These are phyloP conservation scores for Blera fallax DNA, from an alignment of 2,888 invertebrate species.

Conservation along the genomic window DNA sequence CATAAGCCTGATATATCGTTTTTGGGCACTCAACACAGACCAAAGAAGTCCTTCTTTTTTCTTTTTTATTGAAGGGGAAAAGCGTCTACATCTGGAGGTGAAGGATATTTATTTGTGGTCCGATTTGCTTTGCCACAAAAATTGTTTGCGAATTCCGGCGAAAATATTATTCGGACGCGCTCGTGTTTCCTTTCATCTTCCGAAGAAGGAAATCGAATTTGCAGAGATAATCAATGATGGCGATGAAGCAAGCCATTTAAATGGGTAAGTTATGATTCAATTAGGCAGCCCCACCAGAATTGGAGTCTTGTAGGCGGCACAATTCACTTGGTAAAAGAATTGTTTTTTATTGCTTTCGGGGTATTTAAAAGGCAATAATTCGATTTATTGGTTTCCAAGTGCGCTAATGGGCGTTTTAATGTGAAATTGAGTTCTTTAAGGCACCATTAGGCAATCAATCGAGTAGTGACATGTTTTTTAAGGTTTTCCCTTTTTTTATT, in stretches of 20 bases:
- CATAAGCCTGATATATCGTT: constrained; percentile 59
- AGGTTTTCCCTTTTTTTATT: constrained; percentile 5
- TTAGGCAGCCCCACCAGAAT: constrained; percentile 36
- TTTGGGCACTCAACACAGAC: constrained; percentile 4
- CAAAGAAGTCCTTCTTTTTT: background rate
- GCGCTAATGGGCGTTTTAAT: constrained; percentile 57
- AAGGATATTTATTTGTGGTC: constrained; percentile 47
- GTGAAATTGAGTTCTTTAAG: constrained; percentile 27
- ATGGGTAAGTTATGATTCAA: constrained; percentile 67
- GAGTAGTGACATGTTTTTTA: constrained; percentile 50
- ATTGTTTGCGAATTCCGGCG: constrained; percentile 42
- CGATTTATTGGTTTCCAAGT: constrained; percentile 52
- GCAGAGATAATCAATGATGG: constrained; percentile 59
- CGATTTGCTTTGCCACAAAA: constrained; percentile 49
- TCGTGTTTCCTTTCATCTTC: constrained; percentile 12
- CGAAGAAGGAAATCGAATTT: constrained; percentile 35
- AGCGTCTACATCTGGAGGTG: constrained; percentile 14
- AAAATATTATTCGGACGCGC: constrained; percentile 36
- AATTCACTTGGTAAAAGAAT: constrained; percentile 33
- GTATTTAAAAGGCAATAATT: constrained; percentile 65
- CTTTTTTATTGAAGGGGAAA: background rate
- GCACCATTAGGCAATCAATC: constrained; percentile 51
- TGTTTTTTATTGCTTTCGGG: constrained; percentile 54
- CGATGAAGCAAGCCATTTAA: constrained; percentile 50
- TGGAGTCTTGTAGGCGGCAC: constrained; percentile 13